Percentiles rank a stretch among this genome's conserved stretches.
These are phyloP conservation scores for Campylomormyrus tamandua DNA, from an alignment of 2,113 vertebrate species.

Conservation along the genomic window DNA sequence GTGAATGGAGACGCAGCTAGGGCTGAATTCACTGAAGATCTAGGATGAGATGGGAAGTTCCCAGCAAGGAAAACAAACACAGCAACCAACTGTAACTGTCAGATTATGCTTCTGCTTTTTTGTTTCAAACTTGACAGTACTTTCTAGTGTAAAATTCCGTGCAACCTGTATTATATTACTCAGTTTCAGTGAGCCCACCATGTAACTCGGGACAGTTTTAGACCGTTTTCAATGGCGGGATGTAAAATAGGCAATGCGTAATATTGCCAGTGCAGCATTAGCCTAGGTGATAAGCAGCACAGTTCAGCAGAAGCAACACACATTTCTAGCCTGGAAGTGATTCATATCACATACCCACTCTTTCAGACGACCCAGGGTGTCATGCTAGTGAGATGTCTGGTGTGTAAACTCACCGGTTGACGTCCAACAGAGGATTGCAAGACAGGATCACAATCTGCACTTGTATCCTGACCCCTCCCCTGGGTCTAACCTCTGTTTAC, in stretches of 20 bases:
- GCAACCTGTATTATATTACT: background rate
- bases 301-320: background rate
- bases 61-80: background rate
- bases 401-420: background rate
- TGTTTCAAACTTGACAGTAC: background rate
- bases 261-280: background rate
- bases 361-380: background rate
- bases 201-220: background rate
- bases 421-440: background rate
- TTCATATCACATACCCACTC: background rate
- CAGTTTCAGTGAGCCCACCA: background rate
- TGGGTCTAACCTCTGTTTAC: background rate
- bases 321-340: background rate
- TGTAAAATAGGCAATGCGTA: background rate
- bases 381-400: background rate
- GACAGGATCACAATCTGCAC: background rate
- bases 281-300: background rate
- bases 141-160: background rate
- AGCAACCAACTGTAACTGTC: background rate
- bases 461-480: background rate
- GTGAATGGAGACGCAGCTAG: background rate
- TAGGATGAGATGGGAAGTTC: background rate
- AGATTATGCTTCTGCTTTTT: background rate
- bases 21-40: background rate
- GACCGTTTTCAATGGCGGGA: background rate